These are phyloP conservation scores for Aradophagus sp. DNA, from an alignment of 1,140 invertebrate genomes.

Conservation along the genomic window DNA sequence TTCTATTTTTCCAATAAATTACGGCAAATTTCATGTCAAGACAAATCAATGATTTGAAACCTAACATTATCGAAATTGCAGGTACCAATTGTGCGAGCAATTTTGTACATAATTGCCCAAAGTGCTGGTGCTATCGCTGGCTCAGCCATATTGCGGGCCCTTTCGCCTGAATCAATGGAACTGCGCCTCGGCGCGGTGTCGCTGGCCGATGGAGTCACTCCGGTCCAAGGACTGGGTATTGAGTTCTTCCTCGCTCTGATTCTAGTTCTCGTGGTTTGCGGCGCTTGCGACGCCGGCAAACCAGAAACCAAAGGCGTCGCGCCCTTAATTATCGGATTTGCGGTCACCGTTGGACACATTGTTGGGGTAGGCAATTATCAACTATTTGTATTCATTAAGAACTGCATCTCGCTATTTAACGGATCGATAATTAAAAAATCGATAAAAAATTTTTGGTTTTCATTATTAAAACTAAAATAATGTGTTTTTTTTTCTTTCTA, in stretches of 20 bases:
- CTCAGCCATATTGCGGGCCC: constrained; percentile 80
- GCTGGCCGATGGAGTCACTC: constrained; percentile 78
- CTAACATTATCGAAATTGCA: too few relatives aligned
- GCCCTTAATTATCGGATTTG: constrained; percentile 91
- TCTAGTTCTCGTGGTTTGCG: constrained; percentile 90
- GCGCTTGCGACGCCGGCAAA: constrained; percentile 84
- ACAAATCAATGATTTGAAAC: too few relatives aligned
- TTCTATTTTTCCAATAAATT: too few relatives aligned
- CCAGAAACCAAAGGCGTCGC: constrained; percentile 86
- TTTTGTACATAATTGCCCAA: constrained; percentile 90
- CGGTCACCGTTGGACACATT: constrained; percentile 90
- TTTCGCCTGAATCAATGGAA: constrained; percentile 68
- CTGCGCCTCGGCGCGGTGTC: constrained; percentile 75
- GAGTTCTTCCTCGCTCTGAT: constrained; percentile 94
- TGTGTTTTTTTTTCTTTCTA: too few relatives aligned
- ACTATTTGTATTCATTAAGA: too few relatives aligned
- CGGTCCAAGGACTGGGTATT: constrained; percentile 87
- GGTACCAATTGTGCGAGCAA: constrained; percentile 79
- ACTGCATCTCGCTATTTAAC: too few relatives aligned
- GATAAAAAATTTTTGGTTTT: too few relatives aligned
- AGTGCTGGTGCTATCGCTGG: constrained; percentile 89
- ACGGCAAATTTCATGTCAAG: too few relatives aligned
- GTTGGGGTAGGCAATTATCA: constrained; percentile 80
- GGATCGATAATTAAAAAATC: too few relatives aligned
- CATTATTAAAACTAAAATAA: too few relatives aligned